Conservation (phyloP, 2,888 invertebrate genomes). For the Rambutsinella grinnellia region DNA sequence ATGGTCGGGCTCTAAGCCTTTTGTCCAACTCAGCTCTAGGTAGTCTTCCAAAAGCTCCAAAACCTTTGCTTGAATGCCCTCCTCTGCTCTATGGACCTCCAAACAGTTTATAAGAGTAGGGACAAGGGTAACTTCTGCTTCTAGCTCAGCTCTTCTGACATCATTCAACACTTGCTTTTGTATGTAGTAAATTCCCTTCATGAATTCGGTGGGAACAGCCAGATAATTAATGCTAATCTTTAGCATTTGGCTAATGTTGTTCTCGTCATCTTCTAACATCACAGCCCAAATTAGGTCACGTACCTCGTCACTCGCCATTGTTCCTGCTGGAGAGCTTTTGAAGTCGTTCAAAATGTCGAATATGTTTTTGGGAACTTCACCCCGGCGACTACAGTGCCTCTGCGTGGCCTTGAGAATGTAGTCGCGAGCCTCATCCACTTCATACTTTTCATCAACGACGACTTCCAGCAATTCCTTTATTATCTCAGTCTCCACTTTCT, state of each 20-base stretch:
- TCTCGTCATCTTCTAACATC: background rate
- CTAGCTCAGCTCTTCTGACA: background rate
- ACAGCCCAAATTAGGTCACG: background rate
- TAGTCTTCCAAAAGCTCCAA: conserved; percentile 13
- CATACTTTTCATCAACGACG: background rate
- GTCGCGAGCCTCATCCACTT: background rate
- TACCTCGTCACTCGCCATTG: background rate
- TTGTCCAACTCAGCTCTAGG: background rate
- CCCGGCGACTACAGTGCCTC: background rate
- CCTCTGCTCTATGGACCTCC: background rate
- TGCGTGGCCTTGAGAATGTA: background rate
- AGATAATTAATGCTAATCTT: background rate
- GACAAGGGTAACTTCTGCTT: background rate
- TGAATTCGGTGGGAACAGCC: background rate
- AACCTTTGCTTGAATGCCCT: background rate
- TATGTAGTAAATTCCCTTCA: conserved; percentile 5
- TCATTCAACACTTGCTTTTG: background rate
- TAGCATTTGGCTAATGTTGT: background rate
- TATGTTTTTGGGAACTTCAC: background rate
- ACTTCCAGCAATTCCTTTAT: background rate
- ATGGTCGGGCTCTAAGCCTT: background rate
- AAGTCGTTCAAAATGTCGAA: background rate
- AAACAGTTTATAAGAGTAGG: background rate
- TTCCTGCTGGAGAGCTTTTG: background rate
- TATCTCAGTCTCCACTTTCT: background rate